A percentile compares a stretch with the other conserved stretches of the same genome.
Evolutionary conservation across 2,797 vertebrate genomes (phyloP).

Genomic region (Spatula clypeata): DNA sequence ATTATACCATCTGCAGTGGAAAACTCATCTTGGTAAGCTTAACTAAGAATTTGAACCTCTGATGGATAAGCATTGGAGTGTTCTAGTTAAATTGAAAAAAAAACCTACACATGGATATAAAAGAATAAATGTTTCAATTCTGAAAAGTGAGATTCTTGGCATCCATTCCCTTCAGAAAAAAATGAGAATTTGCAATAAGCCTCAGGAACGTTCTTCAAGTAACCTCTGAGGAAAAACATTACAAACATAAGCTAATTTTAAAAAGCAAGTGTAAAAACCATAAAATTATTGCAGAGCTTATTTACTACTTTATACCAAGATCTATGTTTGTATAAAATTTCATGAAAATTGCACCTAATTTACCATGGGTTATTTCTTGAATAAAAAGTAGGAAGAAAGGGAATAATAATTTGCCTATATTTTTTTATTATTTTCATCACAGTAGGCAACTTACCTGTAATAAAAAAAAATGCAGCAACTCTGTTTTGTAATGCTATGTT

Average conservation of each 20-base stretch:
- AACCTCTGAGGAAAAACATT: conserved; percentile 19
- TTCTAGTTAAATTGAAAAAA: neutral
- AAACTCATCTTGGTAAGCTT: neutral
- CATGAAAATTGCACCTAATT: conserved; percentile 18
- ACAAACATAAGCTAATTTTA: conserved; percentile 25
- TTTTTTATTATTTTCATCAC: conserved; percentile 45
- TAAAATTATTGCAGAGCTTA: conserved; percentile 29
- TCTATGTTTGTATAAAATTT: conserved; percentile 36
- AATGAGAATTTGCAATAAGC: neutral
- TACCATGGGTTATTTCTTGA: conserved; percentile 13
- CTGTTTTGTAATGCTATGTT: conserved; percentile 29
- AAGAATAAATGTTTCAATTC: neutral
- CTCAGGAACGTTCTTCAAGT: neutral
- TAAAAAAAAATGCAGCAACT: conserved; percentile 30
- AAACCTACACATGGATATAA: neutral
- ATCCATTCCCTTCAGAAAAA: neutral
- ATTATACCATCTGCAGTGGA: neutral
- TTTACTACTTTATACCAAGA: conserved; percentile 33
- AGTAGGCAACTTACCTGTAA: conserved; percentile 39
- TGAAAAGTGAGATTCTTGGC: neutral
- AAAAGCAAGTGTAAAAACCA: conserved; percentile 3
- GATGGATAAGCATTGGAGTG: neutral
- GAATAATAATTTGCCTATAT: conserved; percentile 34
- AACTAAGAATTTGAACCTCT: neutral
- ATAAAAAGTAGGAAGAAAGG: conserved; percentile 40